Evolutionary conservation across 2,113 vertebrate species (phyloP).

Genomic region (Amia ocellicauda): DNA sequence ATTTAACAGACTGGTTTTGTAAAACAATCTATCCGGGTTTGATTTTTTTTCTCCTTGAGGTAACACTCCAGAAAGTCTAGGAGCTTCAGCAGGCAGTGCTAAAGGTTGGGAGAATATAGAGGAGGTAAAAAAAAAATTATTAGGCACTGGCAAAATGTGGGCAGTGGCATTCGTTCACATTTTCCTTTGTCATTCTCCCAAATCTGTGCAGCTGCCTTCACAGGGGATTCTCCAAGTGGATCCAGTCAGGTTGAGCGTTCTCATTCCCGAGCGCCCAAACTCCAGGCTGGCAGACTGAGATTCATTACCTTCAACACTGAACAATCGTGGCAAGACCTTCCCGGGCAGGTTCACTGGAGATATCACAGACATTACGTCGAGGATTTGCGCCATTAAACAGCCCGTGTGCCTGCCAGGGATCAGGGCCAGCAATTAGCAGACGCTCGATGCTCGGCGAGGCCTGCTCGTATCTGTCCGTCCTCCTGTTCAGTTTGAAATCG

Average conservation of each 20-base stretch:
- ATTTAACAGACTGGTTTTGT: too few relatives aligned
- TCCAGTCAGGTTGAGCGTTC: conserved; percentile 34
- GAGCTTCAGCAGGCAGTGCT: neutral
- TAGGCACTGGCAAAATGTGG: conserved; percentile 38
- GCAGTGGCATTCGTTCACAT: conserved; percentile 43
- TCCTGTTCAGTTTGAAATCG: conserved; percentile 19
- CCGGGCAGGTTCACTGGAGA: conserved; percentile 52
- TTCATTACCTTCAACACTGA: conserved; percentile 44
- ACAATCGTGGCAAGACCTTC: conserved; percentile 57
- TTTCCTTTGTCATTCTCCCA: conserved; percentile 53
- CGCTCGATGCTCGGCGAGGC: conserved; percentile 30
- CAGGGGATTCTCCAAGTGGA: conserved; percentile 43
- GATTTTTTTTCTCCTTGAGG: too few relatives aligned
- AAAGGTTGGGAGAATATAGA: too few relatives aligned
- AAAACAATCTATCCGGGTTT: neutral
- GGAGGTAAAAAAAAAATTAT: conserved; percentile 6
- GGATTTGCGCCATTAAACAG: conserved; percentile 53
- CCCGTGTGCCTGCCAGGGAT: conserved; percentile 43
- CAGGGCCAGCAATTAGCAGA: conserved; percentile 56
- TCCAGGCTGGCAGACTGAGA: conserved; percentile 39
- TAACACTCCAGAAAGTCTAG: neutral
- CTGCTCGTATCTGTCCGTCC: conserved; percentile 30
- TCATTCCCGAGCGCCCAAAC: conserved; percentile 32
- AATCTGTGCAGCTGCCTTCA: conserved; percentile 39
- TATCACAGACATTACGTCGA: conserved; percentile 58